phyloP scores from a whole-genome alignment of 2,797 vertebrate species.

The Gobionotothen gibberifrons region DNA sequence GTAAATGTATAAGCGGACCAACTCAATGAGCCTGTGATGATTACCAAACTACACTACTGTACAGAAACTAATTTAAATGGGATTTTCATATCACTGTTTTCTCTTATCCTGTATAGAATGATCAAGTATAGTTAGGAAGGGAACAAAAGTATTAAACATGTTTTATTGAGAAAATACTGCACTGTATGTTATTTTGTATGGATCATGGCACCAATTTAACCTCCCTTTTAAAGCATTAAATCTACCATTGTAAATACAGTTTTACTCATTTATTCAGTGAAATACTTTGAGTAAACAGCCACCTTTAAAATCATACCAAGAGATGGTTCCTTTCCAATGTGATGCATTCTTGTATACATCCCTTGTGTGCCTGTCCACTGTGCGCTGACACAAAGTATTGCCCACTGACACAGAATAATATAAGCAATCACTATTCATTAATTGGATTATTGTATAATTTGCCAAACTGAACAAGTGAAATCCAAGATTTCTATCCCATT shows the following conservation, averaged over 20 bases:
- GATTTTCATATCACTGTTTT: slow-evolving; percentile 25
- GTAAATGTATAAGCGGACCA: slow-evolving; percentile 50
- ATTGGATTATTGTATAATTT: slow-evolving; percentile 3
- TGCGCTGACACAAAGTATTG: not conserved
- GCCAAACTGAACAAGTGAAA: not conserved
- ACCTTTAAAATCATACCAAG: not conserved
- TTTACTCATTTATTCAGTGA: too few relatives aligned
- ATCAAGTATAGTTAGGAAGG: slow-evolving; percentile 16
- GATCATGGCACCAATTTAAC: not conserved
- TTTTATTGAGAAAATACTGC: slow-evolving; percentile 23
- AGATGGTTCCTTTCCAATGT: not conserved
- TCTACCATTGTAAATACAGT: too few relatives aligned
- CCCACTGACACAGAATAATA: not conserved
- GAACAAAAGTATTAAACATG: slow-evolving; percentile 23
- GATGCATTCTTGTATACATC: not conserved
- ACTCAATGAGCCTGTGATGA: slow-evolving; percentile 26
- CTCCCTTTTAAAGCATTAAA: too few relatives aligned
- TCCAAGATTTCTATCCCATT: not conserved
- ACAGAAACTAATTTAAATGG: slow-evolving; percentile 37
- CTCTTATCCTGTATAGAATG: slow-evolving; percentile 39
- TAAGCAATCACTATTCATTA: not conserved
- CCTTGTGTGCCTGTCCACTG: not conserved
- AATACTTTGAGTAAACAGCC: too few relatives aligned
- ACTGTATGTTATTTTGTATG: not conserved
- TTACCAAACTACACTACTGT: slow-evolving; percentile 46